phyloP scores from a whole-genome alignment of 2,888 invertebrate genomes.

The Xylophagus ater region DNA sequence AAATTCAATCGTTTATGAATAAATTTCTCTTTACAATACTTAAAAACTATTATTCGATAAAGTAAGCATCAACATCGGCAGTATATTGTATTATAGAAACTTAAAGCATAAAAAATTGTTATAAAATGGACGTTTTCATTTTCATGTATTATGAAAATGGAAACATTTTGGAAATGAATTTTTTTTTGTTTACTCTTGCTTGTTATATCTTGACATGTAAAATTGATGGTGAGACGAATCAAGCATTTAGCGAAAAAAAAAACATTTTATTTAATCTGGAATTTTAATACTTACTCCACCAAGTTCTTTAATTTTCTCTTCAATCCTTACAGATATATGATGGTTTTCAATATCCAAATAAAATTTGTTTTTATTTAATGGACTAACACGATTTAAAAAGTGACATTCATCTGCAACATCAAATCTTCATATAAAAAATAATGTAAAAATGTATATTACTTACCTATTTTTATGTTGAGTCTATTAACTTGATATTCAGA shows the following conservation, averaged over 20 bases:
- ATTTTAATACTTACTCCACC: slow-evolving; percentile 51
- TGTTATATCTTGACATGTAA: background rate
- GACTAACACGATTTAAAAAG: slow-evolving; percentile 43
- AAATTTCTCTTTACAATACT: no score
- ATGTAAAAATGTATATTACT: no score
- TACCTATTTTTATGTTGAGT: no score
- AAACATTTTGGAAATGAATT: background rate
- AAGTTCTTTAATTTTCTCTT: slow-evolving; percentile 56
- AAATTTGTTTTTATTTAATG: slow-evolving; percentile 56
- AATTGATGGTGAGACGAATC: background rate
- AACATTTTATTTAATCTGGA: background rate
- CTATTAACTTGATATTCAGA: no score
- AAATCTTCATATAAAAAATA: no score
- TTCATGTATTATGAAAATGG: background rate
- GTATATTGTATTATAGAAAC: no score
- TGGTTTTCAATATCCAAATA: slow-evolving; percentile 67
- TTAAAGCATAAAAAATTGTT: background rate
- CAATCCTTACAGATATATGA: slow-evolving; percentile 51
- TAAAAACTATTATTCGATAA: no score
- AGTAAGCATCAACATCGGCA: no score
- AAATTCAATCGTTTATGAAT: no score
- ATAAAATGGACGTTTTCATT: background rate
- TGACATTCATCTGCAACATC: slow-evolving; percentile 22
- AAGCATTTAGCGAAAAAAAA: background rate
- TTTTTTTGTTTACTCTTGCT: no score